Base-by-base conservation (phyloP, 1,140 invertebrate species). In the Ladona fulva region DNA sequence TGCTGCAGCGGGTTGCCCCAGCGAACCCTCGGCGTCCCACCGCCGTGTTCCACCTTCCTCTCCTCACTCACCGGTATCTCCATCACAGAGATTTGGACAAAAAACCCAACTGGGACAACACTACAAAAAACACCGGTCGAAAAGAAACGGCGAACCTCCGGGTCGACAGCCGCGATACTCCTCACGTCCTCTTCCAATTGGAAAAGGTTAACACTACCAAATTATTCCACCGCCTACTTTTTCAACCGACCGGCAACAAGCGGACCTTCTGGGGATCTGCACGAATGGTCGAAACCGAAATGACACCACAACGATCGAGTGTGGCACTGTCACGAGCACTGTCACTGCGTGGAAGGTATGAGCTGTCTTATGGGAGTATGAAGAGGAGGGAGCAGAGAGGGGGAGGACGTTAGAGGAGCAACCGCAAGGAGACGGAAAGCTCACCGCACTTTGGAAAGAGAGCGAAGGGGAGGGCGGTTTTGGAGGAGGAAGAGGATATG, bases 401-500 rank as follows among this genome's bases (percentile, higher is more conserved):
- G 77, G 59, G 59, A n/a, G 59, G 59, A 37, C 22, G 59, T 22
- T 16, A 25, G 52, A 37, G 59, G 42, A 25, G 25, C 7, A 25
- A 25, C 24, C 24, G 66, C 24, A 42, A 59, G 42, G 76, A 25
- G 75, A 42, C 19, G 42, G 75, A 25, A 74, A 52, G 66, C 42
- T n/a, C 42, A 74, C 19, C 16, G 16, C 12, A 59, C 24, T 24
- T 29, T 42, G 66, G 77, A 42, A 25, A 42, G 77, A 42, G 77
- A 42, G 66, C 22, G 29, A 24, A 42, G 66, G 29, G 66, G 66
- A 29, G 77, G 66, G 66, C n/a, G 74, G 74, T 12, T 24, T 25
- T n/a, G 74, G 42, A 25, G 74, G 78, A 76, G 25, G 42, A 76
- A 37, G n/a, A n/a, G n/a, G n/a, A n/a, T n/a, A n/a, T n/a, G n/a